A percentile compares a stretch with the other conserved stretches of the same genome.
phyloP scores from a whole-genome alignment of 2,113 vertebrate genomes.

The Erythrocebus patas region DNA sequence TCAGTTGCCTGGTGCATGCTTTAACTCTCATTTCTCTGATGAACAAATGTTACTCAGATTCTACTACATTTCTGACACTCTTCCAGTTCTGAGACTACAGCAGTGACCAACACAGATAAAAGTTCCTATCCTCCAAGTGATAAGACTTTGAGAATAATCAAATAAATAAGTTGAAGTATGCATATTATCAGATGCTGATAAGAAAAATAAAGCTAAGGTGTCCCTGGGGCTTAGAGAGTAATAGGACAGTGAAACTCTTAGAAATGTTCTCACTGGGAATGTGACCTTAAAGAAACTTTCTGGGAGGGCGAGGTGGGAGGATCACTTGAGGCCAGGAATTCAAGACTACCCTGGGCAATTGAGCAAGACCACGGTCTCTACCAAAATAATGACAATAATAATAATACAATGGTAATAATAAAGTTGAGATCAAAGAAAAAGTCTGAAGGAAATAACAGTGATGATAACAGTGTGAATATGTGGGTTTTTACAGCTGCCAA shows the following conservation, averaged over 20 bases:
- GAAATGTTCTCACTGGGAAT: background rate
- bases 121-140: background rate
- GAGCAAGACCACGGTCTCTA: too few relatives aligned
- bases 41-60: background rate
- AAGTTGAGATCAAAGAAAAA: background rate
- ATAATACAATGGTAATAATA: too few relatives aligned
- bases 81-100: background rate
- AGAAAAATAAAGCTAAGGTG: background rate
- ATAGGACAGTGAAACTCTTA: background rate
- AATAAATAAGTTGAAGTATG: background rate
- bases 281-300: background rate
- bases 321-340: too few relatives aligned
- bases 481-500: background rate
- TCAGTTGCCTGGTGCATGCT: background rate
- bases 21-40: slow-evolving; percentile 7
- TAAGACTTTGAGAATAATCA: background rate
- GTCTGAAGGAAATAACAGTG: background rate
- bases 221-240: background rate
- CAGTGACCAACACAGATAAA: background rate
- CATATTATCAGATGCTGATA: background rate
- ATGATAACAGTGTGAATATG: background rate
- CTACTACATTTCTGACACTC: background rate
- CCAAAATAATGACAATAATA: too few relatives aligned
- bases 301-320: too few relatives aligned
- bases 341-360: too few relatives aligned